Evolutionary conservation across 2,113 vertebrate species (phyloP).

Genomic region (Motacilla alba): DNA sequence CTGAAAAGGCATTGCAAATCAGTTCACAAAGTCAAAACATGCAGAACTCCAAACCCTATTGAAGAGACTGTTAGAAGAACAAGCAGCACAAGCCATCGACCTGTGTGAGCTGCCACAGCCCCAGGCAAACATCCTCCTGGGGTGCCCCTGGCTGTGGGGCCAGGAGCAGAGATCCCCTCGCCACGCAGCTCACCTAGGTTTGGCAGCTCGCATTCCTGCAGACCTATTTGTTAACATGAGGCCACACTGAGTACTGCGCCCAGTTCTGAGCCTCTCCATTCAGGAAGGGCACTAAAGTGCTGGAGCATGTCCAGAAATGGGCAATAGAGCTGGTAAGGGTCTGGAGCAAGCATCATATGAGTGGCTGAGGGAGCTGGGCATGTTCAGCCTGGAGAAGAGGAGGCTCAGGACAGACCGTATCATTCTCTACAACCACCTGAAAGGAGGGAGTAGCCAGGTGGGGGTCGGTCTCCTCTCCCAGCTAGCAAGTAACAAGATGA

Average conservation of each 20-base stretch:
- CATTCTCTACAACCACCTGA: too few relatives aligned
- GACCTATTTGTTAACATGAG: background rate
- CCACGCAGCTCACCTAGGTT: background rate
- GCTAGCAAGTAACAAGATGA: background rate
- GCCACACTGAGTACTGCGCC: too few relatives aligned
- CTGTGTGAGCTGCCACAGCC: rapidly evolving
- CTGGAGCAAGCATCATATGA: rapidly evolving
- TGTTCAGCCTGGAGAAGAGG: background rate
- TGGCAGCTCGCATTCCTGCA: background rate
- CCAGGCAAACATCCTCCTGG: background rate
- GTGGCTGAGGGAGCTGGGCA: background rate
- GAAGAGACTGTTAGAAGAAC: rapidly evolving
- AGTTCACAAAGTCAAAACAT: background rate
- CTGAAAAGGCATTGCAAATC: background rate
- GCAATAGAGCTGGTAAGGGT: too few relatives aligned
- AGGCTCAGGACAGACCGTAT: rapidly evolving
- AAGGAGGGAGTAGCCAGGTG: background rate
- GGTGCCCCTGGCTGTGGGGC: background rate
- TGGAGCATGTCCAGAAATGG: background rate
- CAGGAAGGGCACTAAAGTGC: background rate
- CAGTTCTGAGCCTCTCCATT: too few relatives aligned
- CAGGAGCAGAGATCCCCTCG: rapidly evolving
- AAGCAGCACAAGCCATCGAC: rapidly evolving
- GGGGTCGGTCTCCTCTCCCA: background rate
- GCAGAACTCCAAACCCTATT: background rate